Conservation (phyloP, 2,113 vertebrate species). For the Eclectus roratus region DNA sequence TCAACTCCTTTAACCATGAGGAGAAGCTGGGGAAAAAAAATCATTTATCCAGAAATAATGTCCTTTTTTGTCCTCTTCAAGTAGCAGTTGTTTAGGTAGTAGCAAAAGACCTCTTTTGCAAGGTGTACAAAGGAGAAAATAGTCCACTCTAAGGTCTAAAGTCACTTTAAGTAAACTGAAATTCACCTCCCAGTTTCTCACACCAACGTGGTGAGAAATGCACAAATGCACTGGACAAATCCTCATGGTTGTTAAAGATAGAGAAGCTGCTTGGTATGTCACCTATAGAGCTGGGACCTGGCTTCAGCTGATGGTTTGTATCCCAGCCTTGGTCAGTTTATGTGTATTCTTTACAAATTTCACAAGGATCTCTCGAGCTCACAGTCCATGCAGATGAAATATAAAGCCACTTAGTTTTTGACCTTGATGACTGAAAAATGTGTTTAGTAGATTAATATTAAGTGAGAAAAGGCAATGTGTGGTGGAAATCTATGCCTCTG, state of each 20-base stretch:
- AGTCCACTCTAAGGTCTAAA: not conserved
- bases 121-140: not conserved
- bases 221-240: not conserved
- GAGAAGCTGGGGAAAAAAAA: not conserved
- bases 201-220: not conserved
- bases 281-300: not conserved
- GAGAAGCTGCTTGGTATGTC: not conserved
- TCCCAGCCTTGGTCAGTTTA: not conserved
- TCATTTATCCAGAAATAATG: not conserved
- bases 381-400: not conserved
- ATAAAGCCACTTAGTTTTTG: not conserved
- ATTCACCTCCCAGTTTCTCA: not conserved
- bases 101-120: not conserved
- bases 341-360: not conserved
- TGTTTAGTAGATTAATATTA: not conserved
- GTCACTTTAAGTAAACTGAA: not conserved
- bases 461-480: not conserved
- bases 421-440: not conserved
- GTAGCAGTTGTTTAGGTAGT: not conserved
- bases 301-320: not conserved
- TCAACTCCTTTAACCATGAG: not conserved
- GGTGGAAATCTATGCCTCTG: not conserved
- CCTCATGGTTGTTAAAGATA: not conserved
- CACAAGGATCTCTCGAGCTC: not conserved
- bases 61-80: not conserved